Conservation (phyloP, 2,113 vertebrate species). For the Aptenodytes patagonicus region DNA sequence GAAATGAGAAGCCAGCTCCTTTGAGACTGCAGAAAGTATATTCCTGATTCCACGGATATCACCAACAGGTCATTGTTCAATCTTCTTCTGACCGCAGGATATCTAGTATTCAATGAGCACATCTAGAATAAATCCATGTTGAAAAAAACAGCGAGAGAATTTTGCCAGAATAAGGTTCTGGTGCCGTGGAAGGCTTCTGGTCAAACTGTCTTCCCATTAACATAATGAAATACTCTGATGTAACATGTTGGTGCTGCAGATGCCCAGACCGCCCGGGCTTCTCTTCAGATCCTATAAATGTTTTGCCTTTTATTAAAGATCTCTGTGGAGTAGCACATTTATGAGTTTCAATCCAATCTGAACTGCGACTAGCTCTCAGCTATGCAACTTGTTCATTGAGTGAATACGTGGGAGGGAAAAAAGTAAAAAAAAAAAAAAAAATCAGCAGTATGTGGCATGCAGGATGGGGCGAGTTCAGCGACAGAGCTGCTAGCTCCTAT, state of each 20-base stretch:
- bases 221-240: not conserved
- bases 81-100: not conserved
- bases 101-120: not conserved
- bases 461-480: not conserved
- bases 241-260: not conserved
- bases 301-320: not conserved
- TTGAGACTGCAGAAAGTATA: not conserved
- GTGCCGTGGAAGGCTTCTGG: not conserved
- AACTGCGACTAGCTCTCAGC: not conserved
- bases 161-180: not conserved
- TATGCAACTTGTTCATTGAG: not conserved
- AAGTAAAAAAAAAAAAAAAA: not conserved
- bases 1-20: not conserved
- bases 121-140: not conserved
- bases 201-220: not conserved
- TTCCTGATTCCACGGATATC: not conserved
- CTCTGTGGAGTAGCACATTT: not conserved
- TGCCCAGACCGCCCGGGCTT: not conserved
- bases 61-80: not conserved
- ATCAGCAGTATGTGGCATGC: not conserved
- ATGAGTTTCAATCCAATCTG: not conserved
- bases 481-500: not conserved
- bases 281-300: not conserved
- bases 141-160: not conserved
- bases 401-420: not conserved